These are phyloP conservation scores for Nothura maculosa DNA, from an alignment of 2,797 vertebrate genomes.

Conservation along the genomic window DNA sequence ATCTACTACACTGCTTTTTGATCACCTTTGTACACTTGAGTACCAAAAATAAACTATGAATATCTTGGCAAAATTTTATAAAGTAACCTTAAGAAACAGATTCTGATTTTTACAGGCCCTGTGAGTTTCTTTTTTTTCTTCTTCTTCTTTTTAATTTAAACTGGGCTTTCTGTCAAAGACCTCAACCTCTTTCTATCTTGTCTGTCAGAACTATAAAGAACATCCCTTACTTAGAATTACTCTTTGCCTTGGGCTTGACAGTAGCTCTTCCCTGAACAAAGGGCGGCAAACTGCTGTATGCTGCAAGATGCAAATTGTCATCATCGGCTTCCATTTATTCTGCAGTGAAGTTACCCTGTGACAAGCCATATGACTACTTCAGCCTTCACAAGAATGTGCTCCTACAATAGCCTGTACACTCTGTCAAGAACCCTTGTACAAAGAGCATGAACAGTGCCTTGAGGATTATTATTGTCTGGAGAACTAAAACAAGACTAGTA, in stretches of 20 bases:
- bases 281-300: neutral
- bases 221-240: neutral
- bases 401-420: neutral
- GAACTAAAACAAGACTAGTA: neutral
- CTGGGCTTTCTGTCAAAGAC: neutral
- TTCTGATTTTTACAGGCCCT: neutral
- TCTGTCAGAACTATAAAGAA: neutral
- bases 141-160: neutral
- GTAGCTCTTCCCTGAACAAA: neutral
- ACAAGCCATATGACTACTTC: neutral
- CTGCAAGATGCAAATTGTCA: neutral
- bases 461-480: conserved; percentile 12
- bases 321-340: neutral
- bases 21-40: neutral
- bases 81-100: neutral
- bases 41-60: neutral
- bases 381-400: neutral
- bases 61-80: neutral
- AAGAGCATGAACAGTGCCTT: neutral
- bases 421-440: neutral
- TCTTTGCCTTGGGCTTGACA: neutral
- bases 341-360: neutral
- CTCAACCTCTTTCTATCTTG: neutral
- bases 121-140: neutral
- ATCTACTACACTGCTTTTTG: neutral